Conservation (phyloP, 2,113 vertebrate species). For the Aix galericulata region DNA sequence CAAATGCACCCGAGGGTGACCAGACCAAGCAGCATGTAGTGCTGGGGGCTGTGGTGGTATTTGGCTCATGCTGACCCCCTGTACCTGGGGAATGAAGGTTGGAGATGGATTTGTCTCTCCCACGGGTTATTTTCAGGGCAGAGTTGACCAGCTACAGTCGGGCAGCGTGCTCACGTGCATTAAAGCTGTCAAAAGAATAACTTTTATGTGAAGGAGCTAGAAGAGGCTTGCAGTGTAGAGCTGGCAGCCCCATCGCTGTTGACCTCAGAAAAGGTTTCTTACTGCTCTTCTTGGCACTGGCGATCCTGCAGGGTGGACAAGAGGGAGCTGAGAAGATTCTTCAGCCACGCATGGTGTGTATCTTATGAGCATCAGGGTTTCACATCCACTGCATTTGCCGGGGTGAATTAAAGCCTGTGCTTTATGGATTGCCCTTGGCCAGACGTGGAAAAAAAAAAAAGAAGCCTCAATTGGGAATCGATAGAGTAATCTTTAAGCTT, state of each 20-base stretch:
- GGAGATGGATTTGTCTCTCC: not conserved
- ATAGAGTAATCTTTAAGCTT: conserved; percentile 39
- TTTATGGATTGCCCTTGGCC: conserved; percentile 7
- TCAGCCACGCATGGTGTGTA: not conserved
- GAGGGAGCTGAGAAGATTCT: not conserved
- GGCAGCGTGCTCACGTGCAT: not conserved
- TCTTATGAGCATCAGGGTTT: not conserved
- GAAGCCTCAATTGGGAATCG: conserved; percentile 39
- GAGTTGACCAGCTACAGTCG: not conserved
- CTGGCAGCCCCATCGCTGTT: not conserved
- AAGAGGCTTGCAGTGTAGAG: conserved; percentile 8
- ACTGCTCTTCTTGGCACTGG: not conserved
- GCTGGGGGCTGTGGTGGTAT: not conserved
- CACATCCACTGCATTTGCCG: not conserved
- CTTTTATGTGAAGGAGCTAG: not conserved
- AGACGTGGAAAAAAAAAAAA: not conserved
- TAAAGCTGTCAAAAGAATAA: not conserved
- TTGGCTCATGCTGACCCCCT: not conserved
- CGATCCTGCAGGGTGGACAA: rapidly evolving
- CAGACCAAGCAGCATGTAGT: not conserved
- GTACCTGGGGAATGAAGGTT: not conserved
- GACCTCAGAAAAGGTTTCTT: not conserved
- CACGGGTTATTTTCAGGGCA: not conserved
- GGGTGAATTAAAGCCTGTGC: conserved; percentile 53
- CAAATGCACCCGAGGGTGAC: not conserved